Base-by-base conservation (phyloP, 2,888 invertebrate species). In the Drosophila anceps region DNA sequence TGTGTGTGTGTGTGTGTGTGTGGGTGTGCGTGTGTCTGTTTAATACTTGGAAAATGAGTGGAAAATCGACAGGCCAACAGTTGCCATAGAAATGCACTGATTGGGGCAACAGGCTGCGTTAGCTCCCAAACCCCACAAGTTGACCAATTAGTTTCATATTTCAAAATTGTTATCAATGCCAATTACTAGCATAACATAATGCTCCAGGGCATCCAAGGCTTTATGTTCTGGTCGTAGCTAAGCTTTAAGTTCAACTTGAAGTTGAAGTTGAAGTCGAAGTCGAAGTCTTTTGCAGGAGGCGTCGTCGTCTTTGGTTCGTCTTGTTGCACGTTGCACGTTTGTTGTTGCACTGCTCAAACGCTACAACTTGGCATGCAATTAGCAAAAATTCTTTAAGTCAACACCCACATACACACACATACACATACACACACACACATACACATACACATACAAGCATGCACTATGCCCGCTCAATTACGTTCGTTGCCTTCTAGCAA, bases 91-190 rank as follows among this genome's bases (percentile, higher is more conserved):
- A 74, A 69, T 66, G 66, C 77, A 59, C 68, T 73, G 76, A 83
- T 81, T 73, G 69, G 46, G 51, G 9, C 48, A 29, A 37, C 0
- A 15, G 18, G 10, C 20, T 37, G 0, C 35, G 59, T 43, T 41
- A 13, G 13, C 48, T 27, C 27, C 20, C 13, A 4, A 24, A 29
- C 43, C 7, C 24, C 37, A 48, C 71, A 72, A n/a, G n/a, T 76
- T 67, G 74, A 66, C 88, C 84, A 84, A 84, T 84, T 84, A 84
- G 81, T 60, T 33, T 43, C 35, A 27, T 48, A 76, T 73, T 71
- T 75, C 59, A 53, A 60, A 58, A 60, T 54, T 59, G 60, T 63
- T 64, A 51, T 54, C 68, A 74, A 59, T 53, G 71, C 86, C 83
- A 83, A 82, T 84, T 82, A 75, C 27, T 55, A 44, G 41, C 31